Evolutionary conservation across 2,888 invertebrate genomes (phyloP).

Genomic region (Lepidochrysops patricia): DNA sequence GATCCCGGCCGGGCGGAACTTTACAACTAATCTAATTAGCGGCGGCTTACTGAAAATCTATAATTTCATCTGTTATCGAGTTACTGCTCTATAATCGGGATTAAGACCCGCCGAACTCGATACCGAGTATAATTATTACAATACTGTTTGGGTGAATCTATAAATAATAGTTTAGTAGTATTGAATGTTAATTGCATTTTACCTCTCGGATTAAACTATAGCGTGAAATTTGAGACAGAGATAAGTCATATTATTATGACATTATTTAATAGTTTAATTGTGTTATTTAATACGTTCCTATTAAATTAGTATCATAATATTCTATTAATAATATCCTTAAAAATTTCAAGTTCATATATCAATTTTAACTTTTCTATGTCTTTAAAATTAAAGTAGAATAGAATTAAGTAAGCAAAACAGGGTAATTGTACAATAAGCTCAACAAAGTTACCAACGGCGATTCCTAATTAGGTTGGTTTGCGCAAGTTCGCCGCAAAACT

Average conservation of each 20-base stretch:
- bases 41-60: slow-evolving; percentile 31
- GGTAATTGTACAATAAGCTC: slow-evolving; percentile 21
- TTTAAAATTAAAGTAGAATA: neutral
- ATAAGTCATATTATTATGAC: too few relatives aligned
- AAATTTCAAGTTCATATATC: too few relatives aligned
- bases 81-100: neutral
- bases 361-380: too few relatives aligned
- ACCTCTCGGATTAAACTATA: neutral
- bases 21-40: slow-evolving; percentile 54
- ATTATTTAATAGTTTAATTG: neutral
- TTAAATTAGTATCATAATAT: too few relatives aligned
- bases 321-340: too few relatives aligned
- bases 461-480: slow-evolving; percentile 61
- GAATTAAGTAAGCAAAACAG: neutral
- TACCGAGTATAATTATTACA: neutral
- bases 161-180: slow-evolving; percentile 4
- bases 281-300: too few relatives aligned
- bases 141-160: neutral
- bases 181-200: neutral
- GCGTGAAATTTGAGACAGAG: neutral
- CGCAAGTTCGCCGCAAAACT: slow-evolving; percentile 42
- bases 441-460: slow-evolving; percentile 22
- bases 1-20: slow-evolving; percentile 33
- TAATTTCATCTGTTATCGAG: slow-evolving; percentile 4
- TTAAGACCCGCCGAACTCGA: neutral